Evolutionary conservation across 2,113 vertebrate species (phyloP).

Genomic region (Malurus melanocephalus): DNA sequence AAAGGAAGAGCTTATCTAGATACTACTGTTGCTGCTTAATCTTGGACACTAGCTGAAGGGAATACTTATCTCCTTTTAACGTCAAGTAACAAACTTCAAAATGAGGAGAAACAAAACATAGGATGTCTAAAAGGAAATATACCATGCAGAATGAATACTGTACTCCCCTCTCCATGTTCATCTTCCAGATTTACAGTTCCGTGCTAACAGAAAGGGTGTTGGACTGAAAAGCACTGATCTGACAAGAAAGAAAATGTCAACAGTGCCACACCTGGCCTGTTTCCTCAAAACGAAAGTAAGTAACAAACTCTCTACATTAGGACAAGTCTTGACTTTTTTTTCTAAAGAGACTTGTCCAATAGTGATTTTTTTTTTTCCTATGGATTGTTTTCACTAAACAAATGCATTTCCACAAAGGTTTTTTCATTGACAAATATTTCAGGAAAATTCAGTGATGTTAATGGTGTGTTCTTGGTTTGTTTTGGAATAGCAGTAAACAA

Average conservation of each 20-base stretch:
- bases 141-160: not conserved
- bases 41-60: not conserved
- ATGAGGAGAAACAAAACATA: not conserved
- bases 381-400: not conserved
- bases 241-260: slow-evolving; percentile 10
- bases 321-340: not conserved
- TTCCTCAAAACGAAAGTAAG: not conserved
- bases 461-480: not conserved
- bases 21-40: not conserved
- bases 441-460: not conserved
- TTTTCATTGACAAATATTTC: not conserved
- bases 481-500: not conserved
- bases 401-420: not conserved
- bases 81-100: not conserved
- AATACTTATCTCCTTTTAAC: not conserved
- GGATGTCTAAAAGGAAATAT: not conserved
- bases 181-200: not conserved
- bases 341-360: not conserved
- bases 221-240: slow-evolving; percentile 1
- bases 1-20: not conserved
- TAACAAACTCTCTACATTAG: not conserved
- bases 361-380: not conserved
- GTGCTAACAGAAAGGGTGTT: not conserved
- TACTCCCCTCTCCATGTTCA: not conserved
- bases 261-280: not conserved